A percentile compares a stretch with the other conserved stretches of the same genome.
Evolutionary conservation across 2,888 invertebrate species (phyloP).

Genomic region (Dichetophora obliterata): DNA sequence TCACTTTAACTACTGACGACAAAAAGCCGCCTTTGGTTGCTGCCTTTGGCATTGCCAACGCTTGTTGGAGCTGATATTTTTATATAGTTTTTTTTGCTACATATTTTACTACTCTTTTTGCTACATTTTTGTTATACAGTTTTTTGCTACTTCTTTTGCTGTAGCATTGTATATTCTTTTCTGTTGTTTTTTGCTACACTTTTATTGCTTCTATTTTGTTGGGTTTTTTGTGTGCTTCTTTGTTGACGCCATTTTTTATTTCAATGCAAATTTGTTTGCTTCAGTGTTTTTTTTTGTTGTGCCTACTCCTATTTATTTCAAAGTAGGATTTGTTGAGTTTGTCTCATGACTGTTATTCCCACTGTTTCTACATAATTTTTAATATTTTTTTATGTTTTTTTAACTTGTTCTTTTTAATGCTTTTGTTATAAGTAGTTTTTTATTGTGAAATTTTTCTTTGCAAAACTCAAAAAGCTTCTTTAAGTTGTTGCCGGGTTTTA

Average conservation of each 20-base stretch:
- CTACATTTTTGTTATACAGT: background rate
- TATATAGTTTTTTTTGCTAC: background rate
- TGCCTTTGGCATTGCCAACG: background rate
- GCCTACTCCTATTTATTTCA: constrained; percentile 21
- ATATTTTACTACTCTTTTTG: background rate
- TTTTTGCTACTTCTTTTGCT: background rate
- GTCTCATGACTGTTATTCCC: background rate
- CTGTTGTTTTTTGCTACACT: background rate
- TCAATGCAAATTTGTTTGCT: background rate
- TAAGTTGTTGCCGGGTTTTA: background rate
- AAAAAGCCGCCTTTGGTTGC: background rate
- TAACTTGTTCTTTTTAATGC: background rate
- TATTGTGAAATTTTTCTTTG: no score
- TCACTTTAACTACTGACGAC: background rate
- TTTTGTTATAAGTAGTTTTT: background rate
- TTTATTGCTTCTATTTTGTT: background rate
- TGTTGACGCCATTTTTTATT: no score
- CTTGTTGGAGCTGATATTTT: background rate
- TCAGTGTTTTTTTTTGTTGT: background rate
- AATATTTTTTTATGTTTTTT: background rate
- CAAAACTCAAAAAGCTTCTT: background rate
- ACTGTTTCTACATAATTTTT: background rate
- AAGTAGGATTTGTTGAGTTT: constrained; percentile 5
- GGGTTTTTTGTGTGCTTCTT: no score
- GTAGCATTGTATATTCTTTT: background rate